A percentile compares a stretch with the other conserved stretches of the same genome.
These are phyloP conservation scores for Caloenas nicobarica DNA, from an alignment of 2,113 vertebrate species.

Conservation along the genomic window DNA sequence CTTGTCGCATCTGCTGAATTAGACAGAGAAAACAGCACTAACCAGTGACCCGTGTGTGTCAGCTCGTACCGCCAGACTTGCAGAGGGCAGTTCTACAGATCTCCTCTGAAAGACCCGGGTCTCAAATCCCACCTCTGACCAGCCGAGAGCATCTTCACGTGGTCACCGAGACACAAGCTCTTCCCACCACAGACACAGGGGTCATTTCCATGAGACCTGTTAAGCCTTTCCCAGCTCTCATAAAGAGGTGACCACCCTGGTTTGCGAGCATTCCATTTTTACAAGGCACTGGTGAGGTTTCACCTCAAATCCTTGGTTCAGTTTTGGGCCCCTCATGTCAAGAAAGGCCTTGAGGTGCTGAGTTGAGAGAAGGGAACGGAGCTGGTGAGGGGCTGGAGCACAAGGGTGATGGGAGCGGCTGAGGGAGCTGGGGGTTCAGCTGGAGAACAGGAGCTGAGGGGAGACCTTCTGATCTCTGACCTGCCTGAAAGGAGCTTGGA, in stretches of 20 bases:
- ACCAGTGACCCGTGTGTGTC: fast-evolving
- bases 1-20: not conserved
- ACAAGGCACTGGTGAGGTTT: too few species aligned
- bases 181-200: not conserved
- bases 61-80: not conserved
- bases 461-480: too few species aligned
- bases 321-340: too few species aligned
- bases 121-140: not conserved
- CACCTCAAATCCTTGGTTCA: too few species aligned
- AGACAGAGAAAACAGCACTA: not conserved
- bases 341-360: too few species aligned
- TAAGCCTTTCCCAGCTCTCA: not conserved
- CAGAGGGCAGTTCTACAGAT: not conserved
- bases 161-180: not conserved
- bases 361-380: too few species aligned
- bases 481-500: too few species aligned
- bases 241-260: not conserved
- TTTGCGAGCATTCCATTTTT: not conserved
- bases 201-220: not conserved
- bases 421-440: too few species aligned
- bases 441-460: too few species aligned
- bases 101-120: not conserved
- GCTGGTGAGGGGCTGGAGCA: too few species aligned
- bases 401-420: too few species aligned
- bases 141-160: fast-evolving